A percentile compares a stretch with the other conserved stretches of the same genome.
Conservation (phyloP, 2,797 vertebrate genomes). For the Capromys pilorides region DNA sequence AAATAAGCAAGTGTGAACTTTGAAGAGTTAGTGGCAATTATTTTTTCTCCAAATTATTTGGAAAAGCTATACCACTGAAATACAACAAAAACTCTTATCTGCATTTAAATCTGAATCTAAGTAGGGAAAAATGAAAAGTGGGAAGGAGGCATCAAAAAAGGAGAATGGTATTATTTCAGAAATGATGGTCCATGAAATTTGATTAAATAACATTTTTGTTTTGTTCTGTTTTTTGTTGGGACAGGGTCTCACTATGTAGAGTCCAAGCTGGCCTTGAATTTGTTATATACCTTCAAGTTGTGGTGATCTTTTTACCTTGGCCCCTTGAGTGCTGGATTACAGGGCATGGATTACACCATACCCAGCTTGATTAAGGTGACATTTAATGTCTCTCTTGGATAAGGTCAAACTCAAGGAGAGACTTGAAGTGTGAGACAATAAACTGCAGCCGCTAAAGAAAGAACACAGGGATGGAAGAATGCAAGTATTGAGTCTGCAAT, state of each 20-base stretch:
- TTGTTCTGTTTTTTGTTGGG: neutral
- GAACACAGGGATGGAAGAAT: constrained; percentile 36
- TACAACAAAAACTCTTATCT: neutral
- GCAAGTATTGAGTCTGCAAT: constrained; percentile 50
- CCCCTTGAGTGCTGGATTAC: neutral
- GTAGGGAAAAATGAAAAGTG: neutral
- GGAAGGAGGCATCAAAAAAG: neutral
- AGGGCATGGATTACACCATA: neutral
- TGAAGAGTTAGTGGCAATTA: neutral
- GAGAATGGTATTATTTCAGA: neutral
- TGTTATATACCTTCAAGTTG: neutral
- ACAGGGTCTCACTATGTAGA: neutral
- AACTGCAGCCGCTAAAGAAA: constrained; percentile 9
- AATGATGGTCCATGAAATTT: constrained; percentile 4
- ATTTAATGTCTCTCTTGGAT: constrained; percentile 24
- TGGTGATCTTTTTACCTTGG: neutral
- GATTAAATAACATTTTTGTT: neutral
- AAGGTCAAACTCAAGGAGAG: constrained; percentile 45
- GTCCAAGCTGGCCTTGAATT: neutral
- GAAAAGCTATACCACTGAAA: constrained; percentile 25
- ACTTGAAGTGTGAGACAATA: constrained; percentile 49
- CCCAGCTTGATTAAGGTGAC: neutral
- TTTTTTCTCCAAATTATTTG: constrained; percentile 24
- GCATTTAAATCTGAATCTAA: neutral
- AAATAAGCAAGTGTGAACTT: no score